These are phyloP conservation scores for Pantelozetes paolii DNA, from an alignment of 2,888 invertebrate genomes.

Conservation along the genomic window DNA sequence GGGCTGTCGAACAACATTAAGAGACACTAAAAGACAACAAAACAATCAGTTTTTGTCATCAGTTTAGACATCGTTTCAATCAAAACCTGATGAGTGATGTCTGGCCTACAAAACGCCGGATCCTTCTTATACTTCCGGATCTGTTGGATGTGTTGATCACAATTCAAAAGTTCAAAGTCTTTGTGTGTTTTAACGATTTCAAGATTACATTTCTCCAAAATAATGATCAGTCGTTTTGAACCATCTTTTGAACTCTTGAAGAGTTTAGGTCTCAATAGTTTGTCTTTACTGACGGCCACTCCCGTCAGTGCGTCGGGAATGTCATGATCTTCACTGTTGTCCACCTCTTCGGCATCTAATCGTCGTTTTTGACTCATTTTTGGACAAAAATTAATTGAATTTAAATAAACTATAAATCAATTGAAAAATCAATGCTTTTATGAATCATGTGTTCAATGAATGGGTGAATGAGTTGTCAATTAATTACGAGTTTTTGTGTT, in stretches of 20 bases:
- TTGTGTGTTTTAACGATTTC: slow-evolving; percentile 89
- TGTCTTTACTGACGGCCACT: slow-evolving; percentile 24
- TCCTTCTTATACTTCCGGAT: slow-evolving; percentile 80
- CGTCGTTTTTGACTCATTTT: no score
- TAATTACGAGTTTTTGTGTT: no score
- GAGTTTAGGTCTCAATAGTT: slow-evolving; percentile 39
- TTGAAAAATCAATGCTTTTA: no score
- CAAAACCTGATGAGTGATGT: slow-evolving; percentile 82
- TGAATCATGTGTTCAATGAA: no score
- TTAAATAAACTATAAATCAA: no score
- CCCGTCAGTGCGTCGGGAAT: slow-evolving; percentile 37
- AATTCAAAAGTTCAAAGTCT: slow-evolving; percentile 82
- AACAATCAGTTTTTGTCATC: neutral
- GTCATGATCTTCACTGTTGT: slow-evolving; percentile 30
- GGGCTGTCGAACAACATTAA: slow-evolving; percentile 97
- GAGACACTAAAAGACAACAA: slow-evolving; percentile 63
- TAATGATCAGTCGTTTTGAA: slow-evolving; percentile 76
- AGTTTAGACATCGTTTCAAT: neutral
- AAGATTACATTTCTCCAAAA: slow-evolving; percentile 87
- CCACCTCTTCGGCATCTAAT: slow-evolving; percentile 8
- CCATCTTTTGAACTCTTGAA: slow-evolving; percentile 40
- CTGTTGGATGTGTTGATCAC: slow-evolving; percentile 82
- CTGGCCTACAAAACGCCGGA: slow-evolving; percentile 83
- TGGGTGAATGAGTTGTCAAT: no score
- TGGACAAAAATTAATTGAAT: no score